Evolutionary conservation across 2,888 invertebrate species (phyloP).

Genomic region (Cephalotes varians): DNA sequence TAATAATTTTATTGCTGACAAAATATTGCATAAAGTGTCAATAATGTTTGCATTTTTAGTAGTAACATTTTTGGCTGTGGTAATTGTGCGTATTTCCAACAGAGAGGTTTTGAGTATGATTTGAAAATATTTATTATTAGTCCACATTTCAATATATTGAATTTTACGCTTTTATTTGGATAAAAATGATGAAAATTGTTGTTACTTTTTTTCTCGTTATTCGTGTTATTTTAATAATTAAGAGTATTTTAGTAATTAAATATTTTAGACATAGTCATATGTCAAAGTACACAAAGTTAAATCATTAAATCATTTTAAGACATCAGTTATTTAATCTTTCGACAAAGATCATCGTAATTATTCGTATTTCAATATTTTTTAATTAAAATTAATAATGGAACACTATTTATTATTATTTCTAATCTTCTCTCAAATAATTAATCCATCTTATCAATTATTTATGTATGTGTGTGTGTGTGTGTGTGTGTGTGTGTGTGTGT

Average conservation of each 20-base stretch:
- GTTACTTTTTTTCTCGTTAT: not conserved
- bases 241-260: constrained; percentile 7
- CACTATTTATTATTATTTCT: not conserved
- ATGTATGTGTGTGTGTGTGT: too few species aligned
- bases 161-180: not conserved
- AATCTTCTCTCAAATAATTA: not conserved
- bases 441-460: not conserved
- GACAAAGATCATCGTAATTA: not conserved
- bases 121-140: not conserved
- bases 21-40: not conserved
- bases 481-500: too few species aligned
- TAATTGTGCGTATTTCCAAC: not conserved
- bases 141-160: not conserved
- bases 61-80: not conserved
- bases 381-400: not conserved
- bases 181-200: not conserved
- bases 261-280: not conserved
- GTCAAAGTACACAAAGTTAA: not conserved
- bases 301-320: not conserved
- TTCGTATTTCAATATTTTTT: not conserved
- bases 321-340: not conserved
- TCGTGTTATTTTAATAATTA: not conserved
- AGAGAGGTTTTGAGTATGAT: not conserved
- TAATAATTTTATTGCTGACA: not conserved
- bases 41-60: not conserved